Evolutionary conservation across 2,113 vertebrate species (phyloP).

Genomic region (Podiceps cristatus): DNA sequence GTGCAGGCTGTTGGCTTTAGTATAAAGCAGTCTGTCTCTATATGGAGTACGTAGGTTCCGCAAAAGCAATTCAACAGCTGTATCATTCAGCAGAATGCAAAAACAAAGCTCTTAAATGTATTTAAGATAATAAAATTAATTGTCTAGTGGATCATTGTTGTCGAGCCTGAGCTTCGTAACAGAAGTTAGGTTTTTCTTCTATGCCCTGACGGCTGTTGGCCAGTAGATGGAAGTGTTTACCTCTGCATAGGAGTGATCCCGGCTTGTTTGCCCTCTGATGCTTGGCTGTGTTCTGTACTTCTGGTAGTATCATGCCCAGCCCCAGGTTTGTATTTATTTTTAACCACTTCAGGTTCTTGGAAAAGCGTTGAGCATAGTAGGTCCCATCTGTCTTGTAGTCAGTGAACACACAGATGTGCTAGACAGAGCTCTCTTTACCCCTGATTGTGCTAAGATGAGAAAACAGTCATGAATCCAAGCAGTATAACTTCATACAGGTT

Average conservation of each 20-base stretch:
- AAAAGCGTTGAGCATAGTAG: no score
- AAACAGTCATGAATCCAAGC: not conserved
- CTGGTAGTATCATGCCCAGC: rapidly evolving
- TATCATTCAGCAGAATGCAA: not conserved
- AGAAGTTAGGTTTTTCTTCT: rapidly evolving
- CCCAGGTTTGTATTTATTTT: no score
- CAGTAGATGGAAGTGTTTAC: constrained; percentile 52
- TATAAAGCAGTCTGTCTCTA: not conserved
- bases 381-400: not conserved
- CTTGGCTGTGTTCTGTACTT: not conserved
- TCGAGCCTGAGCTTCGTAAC: not conserved
- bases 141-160: not conserved
- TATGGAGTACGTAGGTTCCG: no score
- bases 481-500: not conserved
- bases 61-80: not conserved
- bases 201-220: not conserved
- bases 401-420: not conserved
- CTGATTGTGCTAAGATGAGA: rapidly evolving
- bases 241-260: rapidly evolving
- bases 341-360: not conserved
- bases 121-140: not conserved
- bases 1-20: not conserved
- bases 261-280: rapidly evolving
- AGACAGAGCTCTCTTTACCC: not conserved
- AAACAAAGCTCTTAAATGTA: not conserved